phyloP scores from a whole-genome alignment of 2,888 invertebrate genomes.

The Tetropium fuscum region DNA sequence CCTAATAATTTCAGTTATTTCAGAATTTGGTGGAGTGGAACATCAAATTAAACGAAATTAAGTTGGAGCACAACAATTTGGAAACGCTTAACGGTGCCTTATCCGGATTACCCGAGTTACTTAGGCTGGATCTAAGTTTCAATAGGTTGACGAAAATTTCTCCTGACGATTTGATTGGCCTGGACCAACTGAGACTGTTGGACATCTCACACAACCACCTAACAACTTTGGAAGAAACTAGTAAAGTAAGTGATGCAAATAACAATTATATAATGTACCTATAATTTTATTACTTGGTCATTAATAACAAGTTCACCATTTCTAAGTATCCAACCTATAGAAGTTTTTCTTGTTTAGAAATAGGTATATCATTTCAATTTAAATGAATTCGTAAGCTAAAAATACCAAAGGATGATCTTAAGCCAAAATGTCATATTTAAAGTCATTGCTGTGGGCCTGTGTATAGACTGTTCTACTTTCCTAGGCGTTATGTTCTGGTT shows the following conservation, averaged over 20 bases:
- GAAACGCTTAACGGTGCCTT: conserved; percentile 79
- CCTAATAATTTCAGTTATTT: conserved; percentile 48
- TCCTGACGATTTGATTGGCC: conserved; percentile 82
- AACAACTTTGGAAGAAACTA: conserved; percentile 82
- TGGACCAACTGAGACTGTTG: conserved; percentile 79
- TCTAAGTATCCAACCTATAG: too few species aligned
- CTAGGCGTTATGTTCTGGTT: too few species aligned
- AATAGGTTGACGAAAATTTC: conserved; percentile 80
- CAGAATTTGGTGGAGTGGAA: conserved; percentile 84
- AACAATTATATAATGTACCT: neutral
- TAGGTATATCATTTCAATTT: too few species aligned
- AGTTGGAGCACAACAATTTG: conserved; percentile 80
- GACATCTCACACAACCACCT: conserved; percentile 85
- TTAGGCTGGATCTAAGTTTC: conserved; percentile 79
- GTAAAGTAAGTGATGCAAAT: conserved; percentile 72
- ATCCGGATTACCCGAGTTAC: conserved; percentile 79
- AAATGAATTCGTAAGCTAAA: too few species aligned
- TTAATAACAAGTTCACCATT: neutral
- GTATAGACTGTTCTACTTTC: too few species aligned
- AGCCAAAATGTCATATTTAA: too few species aligned
- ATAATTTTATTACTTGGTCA: neutral
- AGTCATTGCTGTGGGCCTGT: too few species aligned
- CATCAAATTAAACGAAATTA: conserved; percentile 77
- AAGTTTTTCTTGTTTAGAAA: too few species aligned
- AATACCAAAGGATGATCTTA: too few species aligned